Evolutionary conservation across 1,140 invertebrate species (phyloP).

Genomic region (Achatina immaculata): DNA sequence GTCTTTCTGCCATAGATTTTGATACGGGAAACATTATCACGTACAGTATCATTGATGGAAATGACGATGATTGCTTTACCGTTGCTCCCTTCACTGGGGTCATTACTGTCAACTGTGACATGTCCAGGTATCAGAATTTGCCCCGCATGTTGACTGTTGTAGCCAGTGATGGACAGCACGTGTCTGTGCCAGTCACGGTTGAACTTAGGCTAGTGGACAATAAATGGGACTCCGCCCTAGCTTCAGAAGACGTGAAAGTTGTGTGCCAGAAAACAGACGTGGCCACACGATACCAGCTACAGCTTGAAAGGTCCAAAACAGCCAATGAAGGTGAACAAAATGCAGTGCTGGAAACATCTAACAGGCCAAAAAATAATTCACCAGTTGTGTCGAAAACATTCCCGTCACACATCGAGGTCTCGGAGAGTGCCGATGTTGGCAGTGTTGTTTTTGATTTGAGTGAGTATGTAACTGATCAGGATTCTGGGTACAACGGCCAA

Average conservation of each 20-base stretch:
- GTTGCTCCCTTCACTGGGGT: constrained; percentile 84
- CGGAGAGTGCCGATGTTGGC: constrained; percentile 76
- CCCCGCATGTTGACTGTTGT: constrained; percentile 81
- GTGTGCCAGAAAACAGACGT: constrained; percentile 91
- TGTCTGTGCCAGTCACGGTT: constrained; percentile 57
- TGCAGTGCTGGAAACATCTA: neutral
- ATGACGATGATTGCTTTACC: constrained; percentile 88
- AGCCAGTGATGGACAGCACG: constrained; percentile 84
- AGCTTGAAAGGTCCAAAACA: constrained; percentile 82
- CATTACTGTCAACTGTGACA: constrained; percentile 80
- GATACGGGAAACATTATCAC: constrained; percentile 89
- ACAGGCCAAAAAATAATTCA: constrained; percentile 37
- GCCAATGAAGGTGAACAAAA: constrained; percentile 75
- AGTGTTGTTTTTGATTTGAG: constrained; percentile 77
- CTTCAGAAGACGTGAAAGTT: constrained; percentile 72
- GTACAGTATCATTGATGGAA: constrained; percentile 88
- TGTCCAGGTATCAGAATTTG: constrained; percentile 74
- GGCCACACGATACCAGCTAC: constrained; percentile 82
- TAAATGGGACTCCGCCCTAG: constrained; percentile 50
- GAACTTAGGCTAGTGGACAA: constrained; percentile 64
- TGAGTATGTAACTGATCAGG: constrained; percentile 80
- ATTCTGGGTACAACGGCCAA: constrained; percentile 90
- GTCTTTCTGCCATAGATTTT: constrained; percentile 92
- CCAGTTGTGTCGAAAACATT: constrained; percentile 53
- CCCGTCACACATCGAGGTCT: constrained; percentile 77